Percentiles rank a stretch among this genome's conserved stretches.
Evolutionary conservation across 2,888 invertebrate genomes (phyloP).

Genomic region (Campoletis raptor): DNA sequence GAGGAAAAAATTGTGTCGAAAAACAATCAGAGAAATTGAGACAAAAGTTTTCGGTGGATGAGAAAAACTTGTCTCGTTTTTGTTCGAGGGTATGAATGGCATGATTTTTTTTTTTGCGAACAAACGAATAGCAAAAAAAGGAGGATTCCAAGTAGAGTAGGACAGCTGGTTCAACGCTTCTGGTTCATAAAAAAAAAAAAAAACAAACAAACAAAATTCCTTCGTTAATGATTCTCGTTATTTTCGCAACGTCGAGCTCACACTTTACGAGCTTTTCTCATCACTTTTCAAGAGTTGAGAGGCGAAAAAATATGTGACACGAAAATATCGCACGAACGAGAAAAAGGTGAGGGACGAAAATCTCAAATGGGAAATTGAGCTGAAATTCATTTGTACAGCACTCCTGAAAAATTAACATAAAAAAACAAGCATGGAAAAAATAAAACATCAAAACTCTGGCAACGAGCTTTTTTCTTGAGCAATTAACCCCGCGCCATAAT

Average conservation of each 20-base stretch:
- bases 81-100: slow-evolving; percentile 3
- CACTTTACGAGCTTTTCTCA: slow-evolving; percentile 8
- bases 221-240: slow-evolving; percentile 55
- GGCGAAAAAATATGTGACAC: not conserved
- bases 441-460: not conserved
- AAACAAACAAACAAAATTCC: slow-evolving; percentile 4
- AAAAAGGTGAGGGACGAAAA: not conserved
- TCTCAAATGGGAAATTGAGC: slow-evolving; percentile 3
- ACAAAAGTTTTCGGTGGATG: slow-evolving; percentile 34
- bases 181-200: slow-evolving; percentile 15
- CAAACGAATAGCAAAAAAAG: slow-evolving; percentile 6
- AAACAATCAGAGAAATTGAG: slow-evolving; percentile 10
- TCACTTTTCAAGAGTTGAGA: slow-evolving; percentile 37
- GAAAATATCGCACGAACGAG: not conserved
- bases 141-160: slow-evolving; percentile 42
- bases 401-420: not conserved
- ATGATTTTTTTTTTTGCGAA: slow-evolving; percentile 16
- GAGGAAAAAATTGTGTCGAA: not conserved
- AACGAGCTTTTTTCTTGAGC: not conserved
- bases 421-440: not conserved
- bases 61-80: slow-evolving; percentile 34
- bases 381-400: not conserved
- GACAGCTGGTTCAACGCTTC: slow-evolving; percentile 26
- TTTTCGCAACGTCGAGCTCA: slow-evolving; percentile 44
- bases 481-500: not conserved